phyloP scores from a whole-genome alignment of 2,113 vertebrate genomes.

The Lasiurus borealis region DNA sequence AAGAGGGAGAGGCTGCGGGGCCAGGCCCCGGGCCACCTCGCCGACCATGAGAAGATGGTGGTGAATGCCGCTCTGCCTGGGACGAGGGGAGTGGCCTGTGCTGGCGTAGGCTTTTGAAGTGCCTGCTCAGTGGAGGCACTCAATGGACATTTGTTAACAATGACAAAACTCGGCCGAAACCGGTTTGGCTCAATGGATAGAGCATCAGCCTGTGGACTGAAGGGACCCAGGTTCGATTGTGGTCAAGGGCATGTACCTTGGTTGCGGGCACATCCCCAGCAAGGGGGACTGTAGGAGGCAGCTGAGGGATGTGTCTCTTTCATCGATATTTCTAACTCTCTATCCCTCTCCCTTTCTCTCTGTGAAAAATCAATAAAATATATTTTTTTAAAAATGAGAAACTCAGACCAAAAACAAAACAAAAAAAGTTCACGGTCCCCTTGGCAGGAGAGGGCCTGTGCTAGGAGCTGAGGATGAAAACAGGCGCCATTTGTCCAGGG shows the following conservation, averaged over 20 bases:
- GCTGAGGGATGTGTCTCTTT: no score
- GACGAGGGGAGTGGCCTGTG: background rate
- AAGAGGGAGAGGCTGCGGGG: background rate
- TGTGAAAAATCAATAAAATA: no score
- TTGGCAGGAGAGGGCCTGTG: background rate
- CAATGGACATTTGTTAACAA: conserved; percentile 3
- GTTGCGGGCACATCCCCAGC: no score
- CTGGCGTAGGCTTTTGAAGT: background rate
- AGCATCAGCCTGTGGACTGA: no score
- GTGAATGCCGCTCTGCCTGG: fast-evolving
- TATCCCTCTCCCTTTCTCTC: no score
- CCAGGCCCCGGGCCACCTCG: fast-evolving
- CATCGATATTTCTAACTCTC: no score
- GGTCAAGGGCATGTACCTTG: no score
- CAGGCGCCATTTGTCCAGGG: background rate
- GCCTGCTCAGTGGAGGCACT: background rate
- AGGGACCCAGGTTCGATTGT: no score
- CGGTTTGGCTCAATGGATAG: no score
- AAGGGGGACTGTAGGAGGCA: no score
- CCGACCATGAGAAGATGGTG: fast-evolving
- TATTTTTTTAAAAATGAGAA: background rate
- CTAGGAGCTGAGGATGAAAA: background rate
- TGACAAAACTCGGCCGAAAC: no score
- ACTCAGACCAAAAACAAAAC: background rate
- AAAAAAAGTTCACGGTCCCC: background rate